Conservation (phyloP, 2,888 invertebrate species). For the Scrobipalpa atriplicella region DNA sequence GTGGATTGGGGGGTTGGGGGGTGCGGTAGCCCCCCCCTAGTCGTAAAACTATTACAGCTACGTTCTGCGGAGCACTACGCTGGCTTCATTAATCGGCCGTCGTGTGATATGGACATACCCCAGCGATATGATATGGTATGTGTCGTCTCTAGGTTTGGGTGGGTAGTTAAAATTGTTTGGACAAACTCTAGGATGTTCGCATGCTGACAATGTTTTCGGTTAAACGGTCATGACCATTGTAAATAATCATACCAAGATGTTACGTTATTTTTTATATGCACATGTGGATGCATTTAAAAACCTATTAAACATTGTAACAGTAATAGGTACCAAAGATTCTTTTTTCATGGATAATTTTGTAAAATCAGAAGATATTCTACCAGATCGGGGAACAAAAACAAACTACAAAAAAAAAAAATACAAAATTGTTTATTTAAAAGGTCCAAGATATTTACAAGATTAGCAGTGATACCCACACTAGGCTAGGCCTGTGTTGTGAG, state of each 20-base stretch:
- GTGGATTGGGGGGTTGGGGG: slow-evolving; percentile 41
- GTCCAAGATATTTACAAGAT: too few species aligned
- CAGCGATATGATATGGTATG: slow-evolving; percentile 22
- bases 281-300: too few species aligned
- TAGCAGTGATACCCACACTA: too few species aligned
- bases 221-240: neutral
- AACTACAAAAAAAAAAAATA: too few species aligned
- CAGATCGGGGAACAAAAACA: too few species aligned
- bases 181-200: neutral
- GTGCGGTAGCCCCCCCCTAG: slow-evolving; percentile 51
- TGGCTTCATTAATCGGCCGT: slow-evolving; percentile 80
- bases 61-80: slow-evolving; percentile 71
- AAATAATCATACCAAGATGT: neutral
- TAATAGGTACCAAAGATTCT: too few species aligned
- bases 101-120: slow-evolving; percentile 32
- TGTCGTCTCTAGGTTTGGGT: slow-evolving; percentile 7
- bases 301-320: too few species aligned
- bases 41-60: slow-evolving; percentile 80
- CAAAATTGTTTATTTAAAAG: too few species aligned
- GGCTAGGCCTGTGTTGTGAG: too few species aligned
- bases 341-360: too few species aligned
- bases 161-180: slow-evolving; percentile 2
- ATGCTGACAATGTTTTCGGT: neutral
- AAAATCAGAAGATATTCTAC: too few species aligned
- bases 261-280: too few species aligned